Conservation (phyloP, 1,140 invertebrate genomes). For the Nasonia longicornis region DNA sequence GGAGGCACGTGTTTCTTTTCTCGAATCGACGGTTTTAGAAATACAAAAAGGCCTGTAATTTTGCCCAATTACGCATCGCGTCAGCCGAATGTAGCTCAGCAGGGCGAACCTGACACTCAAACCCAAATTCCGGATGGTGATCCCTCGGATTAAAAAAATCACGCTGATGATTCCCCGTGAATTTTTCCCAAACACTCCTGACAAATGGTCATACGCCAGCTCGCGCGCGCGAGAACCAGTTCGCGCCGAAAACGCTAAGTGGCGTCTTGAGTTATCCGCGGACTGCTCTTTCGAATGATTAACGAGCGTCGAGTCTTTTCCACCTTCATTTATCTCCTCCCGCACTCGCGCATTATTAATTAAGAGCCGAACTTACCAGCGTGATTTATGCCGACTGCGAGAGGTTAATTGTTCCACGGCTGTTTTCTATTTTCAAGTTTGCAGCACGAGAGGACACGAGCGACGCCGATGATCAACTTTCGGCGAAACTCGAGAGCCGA, state of each 20-base stretch:
- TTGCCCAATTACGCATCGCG: no score
- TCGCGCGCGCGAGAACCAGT: constrained; percentile 22
- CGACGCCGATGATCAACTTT: background rate
- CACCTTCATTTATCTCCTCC: constrained; percentile 40
- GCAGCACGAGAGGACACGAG: no score
- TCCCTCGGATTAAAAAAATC: no score
- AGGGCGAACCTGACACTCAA: no score
- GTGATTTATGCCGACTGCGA: constrained; percentile 31
- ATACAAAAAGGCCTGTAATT: no score
- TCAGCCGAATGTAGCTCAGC: no score
- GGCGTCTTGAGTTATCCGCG: constrained; percentile 19
- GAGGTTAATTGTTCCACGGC: constrained; percentile 30
- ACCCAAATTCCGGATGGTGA: no score
- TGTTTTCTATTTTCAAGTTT: constrained; percentile 21
- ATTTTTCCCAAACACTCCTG: background rate
- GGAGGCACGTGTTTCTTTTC: background rate
- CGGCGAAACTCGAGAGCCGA: background rate
- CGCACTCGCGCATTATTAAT: constrained; percentile 35
- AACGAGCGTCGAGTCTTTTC: constrained; percentile 14
- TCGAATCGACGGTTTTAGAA: no score
- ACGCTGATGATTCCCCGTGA: background rate
- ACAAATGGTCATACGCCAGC: constrained; percentile 14
- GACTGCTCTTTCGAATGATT: constrained; percentile 10
- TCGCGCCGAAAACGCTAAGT: constrained; percentile 32
- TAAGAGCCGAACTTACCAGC: constrained; percentile 14